Percentiles rank a stretch among this genome's conserved stretches.
Evolutionary conservation across 2,113 vertebrate genomes (phyloP).

Genomic region (Nothocercus julius): DNA sequence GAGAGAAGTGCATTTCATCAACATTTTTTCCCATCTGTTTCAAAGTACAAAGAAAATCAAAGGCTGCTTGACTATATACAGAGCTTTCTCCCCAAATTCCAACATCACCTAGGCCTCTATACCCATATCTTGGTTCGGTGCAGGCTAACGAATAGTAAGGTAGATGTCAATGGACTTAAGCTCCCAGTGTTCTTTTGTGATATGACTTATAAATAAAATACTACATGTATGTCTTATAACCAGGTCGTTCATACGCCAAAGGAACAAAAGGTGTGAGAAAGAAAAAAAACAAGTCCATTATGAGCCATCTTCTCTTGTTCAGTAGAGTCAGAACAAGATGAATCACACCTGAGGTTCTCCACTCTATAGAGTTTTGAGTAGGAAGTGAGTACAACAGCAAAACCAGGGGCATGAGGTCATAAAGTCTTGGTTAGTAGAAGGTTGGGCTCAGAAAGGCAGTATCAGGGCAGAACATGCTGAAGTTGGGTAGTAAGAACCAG

Average conservation of each 20-base stretch:
- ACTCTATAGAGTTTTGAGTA: background rate
- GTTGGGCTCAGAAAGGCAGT: background rate
- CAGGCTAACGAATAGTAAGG: background rate
- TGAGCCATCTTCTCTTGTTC: background rate
- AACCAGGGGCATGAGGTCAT: background rate
- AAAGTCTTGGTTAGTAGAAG: background rate
- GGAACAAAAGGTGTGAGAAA: background rate
- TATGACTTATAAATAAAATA: background rate
- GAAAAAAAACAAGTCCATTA: background rate
- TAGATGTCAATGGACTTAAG: background rate
- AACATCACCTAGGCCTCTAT: background rate
- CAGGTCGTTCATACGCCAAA: background rate
- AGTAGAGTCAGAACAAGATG: background rate
- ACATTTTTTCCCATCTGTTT: background rate
- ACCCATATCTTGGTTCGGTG: background rate
- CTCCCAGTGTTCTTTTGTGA: background rate
- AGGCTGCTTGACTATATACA: background rate
- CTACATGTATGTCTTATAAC: background rate
- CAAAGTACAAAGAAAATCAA: background rate
- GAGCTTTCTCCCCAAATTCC: background rate
- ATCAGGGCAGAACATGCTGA: background rate
- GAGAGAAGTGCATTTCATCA: background rate
- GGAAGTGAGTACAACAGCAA: background rate
- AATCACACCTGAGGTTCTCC: background rate
- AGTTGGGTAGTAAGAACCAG: fast-evolving